These are phyloP conservation scores for Ivindomyrus marchei DNA, from an alignment of 2,113 vertebrate species.

Conservation along the genomic window DNA sequence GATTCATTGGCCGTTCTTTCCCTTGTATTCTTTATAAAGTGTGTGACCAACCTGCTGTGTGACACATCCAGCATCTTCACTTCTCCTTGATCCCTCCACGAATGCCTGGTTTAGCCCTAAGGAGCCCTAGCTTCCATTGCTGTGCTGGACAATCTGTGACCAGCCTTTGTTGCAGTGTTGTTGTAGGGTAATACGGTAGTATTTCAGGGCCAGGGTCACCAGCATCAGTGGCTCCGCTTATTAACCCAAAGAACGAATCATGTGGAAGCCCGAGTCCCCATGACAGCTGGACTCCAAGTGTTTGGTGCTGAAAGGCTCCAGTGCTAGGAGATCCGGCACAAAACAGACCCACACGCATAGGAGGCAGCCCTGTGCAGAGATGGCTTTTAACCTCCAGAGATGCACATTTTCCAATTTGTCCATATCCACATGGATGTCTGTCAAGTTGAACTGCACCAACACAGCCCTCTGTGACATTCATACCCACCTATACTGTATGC, in stretches of 20 bases:
- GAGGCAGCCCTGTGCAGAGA: not conserved
- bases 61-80: not conserved
- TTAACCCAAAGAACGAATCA: not conserved
- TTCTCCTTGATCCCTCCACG: not conserved
- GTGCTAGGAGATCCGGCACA: conserved; percentile 2
- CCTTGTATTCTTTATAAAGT: not conserved
- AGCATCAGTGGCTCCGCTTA: not conserved
- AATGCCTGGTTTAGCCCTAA: not conserved
- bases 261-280: not conserved
- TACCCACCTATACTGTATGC: not conserved
- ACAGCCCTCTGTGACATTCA: not conserved
- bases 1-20: not conserved
- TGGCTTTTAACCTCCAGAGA: not conserved
- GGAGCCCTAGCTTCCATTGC: not conserved
- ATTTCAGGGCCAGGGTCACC: not conserved
- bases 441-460: not conserved
- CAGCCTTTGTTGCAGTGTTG: not conserved
- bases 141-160: not conserved
- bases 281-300: not conserved
- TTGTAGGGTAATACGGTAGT: not conserved
- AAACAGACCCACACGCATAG: conserved; percentile 29
- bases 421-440: not conserved
- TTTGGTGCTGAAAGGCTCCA: not conserved
- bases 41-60: not conserved
- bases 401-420: not conserved